Evolutionary conservation across 92 coral and sea anemone genomes (phyloP), one percentile per base, ranked within the genome.

Genomic region (Bergia puertoricense): DNA sequence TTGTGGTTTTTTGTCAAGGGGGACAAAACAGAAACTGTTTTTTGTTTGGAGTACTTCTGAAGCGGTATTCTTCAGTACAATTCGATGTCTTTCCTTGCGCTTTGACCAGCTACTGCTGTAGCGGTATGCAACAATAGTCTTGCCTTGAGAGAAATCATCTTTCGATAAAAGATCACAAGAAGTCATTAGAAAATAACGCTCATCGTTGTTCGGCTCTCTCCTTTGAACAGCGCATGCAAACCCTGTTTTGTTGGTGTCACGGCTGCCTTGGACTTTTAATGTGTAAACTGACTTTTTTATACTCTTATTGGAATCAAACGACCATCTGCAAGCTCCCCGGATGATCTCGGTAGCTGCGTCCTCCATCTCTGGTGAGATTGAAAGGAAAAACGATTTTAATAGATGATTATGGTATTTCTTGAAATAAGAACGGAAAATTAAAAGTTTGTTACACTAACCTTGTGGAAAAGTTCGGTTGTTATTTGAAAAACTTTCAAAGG

Each of bases 1-100:
- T 78, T 78, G 62, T 48, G 81, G 66, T 20, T 78, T 78, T 46
- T 22, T 7, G 36, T 78, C 15, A 78, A 78, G 81, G 38, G 81
- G 81, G 9, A 78, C 30, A 22, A 78, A 78, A 8, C 81, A 46
- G 37, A 78, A 45, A 45, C 59, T 48, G 66, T 48, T 78, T 9
- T n/a, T 42, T 46, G 42, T 46, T 16, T 46, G 41, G 8, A 45
- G 22, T 45, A 78, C 40, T 45, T 78, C 65, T 22, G 81, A 22
- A 78, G 10, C 59, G 59, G 54, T 18, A 56, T 48, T 78, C 54
- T 78, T 18, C 6, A 78, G 42, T 14, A 78, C 44, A 9, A 74
- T 38, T 74, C 40, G 78, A 74, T 74, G 78, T 74, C 11, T 13
- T 74, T 4, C 16, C 16, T 74, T 18, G 78, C 14, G 78, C 78